Percentiles rank a stretch among this genome's conserved stretches.
Evolutionary conservation across 1,140 invertebrate species (phyloP).

Genomic region (Drosophila littoralis): DNA sequence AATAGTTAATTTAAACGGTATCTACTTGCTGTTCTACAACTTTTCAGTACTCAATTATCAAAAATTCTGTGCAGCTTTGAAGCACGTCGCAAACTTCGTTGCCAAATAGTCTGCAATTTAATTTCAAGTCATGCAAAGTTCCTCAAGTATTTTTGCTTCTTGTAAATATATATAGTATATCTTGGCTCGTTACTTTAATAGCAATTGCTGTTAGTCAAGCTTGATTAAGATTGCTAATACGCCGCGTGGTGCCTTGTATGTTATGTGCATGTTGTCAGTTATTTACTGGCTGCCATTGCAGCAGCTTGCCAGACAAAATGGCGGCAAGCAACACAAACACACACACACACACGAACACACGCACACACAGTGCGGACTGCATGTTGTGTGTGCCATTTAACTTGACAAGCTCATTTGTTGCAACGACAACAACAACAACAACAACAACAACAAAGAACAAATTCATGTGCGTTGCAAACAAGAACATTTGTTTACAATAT

Average conservation of each 20-base stretch:
- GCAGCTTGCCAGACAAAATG: constrained; percentile 76
- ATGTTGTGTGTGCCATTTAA: constrained; percentile 70
- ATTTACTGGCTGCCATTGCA: constrained; percentile 69
- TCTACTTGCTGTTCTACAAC: too few species aligned
- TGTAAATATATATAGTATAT: constrained; percentile 15
- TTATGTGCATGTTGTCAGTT: constrained; percentile 44
- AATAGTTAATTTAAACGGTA: too few species aligned
- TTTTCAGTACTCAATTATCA: background rate
- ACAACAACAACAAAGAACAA: constrained; percentile 30
- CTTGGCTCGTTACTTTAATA: constrained; percentile 29
- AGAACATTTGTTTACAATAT: constrained; percentile 74
- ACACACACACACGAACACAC: constrained; percentile 8
- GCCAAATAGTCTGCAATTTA: constrained; percentile 8
- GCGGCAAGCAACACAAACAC: constrained; percentile 48
- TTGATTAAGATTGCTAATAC: constrained; percentile 71
- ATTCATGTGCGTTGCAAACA: constrained; percentile 66
- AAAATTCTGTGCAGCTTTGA: background rate
- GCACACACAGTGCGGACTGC: constrained; percentile 16
- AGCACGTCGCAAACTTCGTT: background rate
- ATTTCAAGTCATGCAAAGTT: constrained; percentile 4
- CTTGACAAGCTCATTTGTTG: constrained; percentile 78
- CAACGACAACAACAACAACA: constrained; percentile 42
- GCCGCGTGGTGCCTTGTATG: constrained; percentile 60
- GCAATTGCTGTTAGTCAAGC: constrained; percentile 24
- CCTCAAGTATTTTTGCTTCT: background rate